phyloP scores from a whole-genome alignment of 2,797 vertebrate species.

The Philypnodon macrostomus region DNA sequence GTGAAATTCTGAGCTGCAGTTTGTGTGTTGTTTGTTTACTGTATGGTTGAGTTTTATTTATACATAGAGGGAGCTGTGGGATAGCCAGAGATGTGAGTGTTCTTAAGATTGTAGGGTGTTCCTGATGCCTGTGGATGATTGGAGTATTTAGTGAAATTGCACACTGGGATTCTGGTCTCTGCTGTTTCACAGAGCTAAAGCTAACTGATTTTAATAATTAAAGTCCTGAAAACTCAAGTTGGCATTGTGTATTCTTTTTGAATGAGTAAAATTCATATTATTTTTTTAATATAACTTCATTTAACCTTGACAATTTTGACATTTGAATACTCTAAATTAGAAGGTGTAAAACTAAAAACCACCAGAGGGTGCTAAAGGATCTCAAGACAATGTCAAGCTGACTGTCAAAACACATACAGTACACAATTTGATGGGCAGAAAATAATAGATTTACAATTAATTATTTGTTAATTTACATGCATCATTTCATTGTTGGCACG shows the following conservation, averaged over 20 bases:
- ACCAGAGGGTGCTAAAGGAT: slow-evolving; percentile 44
- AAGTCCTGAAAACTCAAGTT: slow-evolving; percentile 22
- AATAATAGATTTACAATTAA: no score
- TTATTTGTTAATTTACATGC: not conserved
- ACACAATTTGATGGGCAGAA: no score
- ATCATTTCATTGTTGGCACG: no score
- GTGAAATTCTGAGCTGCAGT: no score
- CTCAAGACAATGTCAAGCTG: no score
- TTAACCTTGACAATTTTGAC: no score
- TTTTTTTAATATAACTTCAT: no score
- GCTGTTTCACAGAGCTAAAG: slow-evolving; percentile 41
- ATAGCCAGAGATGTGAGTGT: slow-evolving; percentile 20
- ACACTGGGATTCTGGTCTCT: slow-evolving; percentile 42
- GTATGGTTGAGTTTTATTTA: slow-evolving; percentile 60
- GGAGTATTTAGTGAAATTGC: slow-evolving; percentile 50
- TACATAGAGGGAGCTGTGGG: slow-evolving; percentile 36
- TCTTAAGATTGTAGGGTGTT: slow-evolving; percentile 18
- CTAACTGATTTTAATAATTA: slow-evolving; percentile 39
- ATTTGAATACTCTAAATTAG: no score
- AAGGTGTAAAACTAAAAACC: slow-evolving; percentile 19
- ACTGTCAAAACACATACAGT: no score
- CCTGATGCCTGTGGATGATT: slow-evolving; percentile 30
- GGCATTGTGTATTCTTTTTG: slow-evolving; percentile 8
- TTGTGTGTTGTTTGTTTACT: no score
- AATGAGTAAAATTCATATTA: no score